phyloP scores from a whole-genome alignment of 2,888 invertebrate genomes.

The Argyresthia goedartella region DNA sequence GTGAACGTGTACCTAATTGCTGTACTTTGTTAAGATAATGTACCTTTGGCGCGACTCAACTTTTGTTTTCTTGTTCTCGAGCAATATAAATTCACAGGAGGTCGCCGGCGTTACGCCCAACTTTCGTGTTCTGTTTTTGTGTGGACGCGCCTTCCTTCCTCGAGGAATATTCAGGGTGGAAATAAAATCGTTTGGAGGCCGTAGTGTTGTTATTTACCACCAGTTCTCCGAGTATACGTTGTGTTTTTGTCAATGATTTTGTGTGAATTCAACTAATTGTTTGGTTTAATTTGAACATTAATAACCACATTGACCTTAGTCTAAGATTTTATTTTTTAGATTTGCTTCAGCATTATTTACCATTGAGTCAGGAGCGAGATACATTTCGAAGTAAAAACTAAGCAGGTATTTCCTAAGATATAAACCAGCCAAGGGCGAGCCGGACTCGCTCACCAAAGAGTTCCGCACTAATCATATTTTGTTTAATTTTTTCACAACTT shows the following conservation, averaged over 20 bases:
- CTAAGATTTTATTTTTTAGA: too few relatives aligned
- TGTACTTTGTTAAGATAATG: conserved; percentile 71
- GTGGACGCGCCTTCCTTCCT: conserved; percentile 42
- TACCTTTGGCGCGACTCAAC: conserved; percentile 68
- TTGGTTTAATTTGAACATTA: too few relatives aligned
- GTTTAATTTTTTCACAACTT: too few relatives aligned
- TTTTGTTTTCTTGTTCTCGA: conserved; percentile 67
- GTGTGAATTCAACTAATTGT: too few relatives aligned
- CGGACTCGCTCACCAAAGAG: too few relatives aligned
- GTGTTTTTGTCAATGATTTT: background rate
- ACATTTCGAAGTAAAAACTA: too few relatives aligned
- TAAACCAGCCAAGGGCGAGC: too few relatives aligned
- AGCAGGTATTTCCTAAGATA: too few relatives aligned
- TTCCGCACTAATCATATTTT: too few relatives aligned
- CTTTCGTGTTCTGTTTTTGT: conserved; percentile 62
- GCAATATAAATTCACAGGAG: conserved; percentile 63
- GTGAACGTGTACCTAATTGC: conserved; percentile 69
- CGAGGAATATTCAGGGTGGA: conserved; percentile 18
- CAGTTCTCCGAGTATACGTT: conserved; percentile 16
- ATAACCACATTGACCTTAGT: too few relatives aligned
- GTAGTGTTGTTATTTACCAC: conserved; percentile 14
- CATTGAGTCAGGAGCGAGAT: too few relatives aligned
- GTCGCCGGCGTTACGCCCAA: conserved; percentile 53
- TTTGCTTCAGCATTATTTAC: too few relatives aligned
- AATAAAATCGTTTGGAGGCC: conserved; percentile 46